Percentiles rank a stretch among this genome's conserved stretches.
phyloP scores from a whole-genome alignment of 2,888 invertebrate species.

The Chelonus formosanus region DNA sequence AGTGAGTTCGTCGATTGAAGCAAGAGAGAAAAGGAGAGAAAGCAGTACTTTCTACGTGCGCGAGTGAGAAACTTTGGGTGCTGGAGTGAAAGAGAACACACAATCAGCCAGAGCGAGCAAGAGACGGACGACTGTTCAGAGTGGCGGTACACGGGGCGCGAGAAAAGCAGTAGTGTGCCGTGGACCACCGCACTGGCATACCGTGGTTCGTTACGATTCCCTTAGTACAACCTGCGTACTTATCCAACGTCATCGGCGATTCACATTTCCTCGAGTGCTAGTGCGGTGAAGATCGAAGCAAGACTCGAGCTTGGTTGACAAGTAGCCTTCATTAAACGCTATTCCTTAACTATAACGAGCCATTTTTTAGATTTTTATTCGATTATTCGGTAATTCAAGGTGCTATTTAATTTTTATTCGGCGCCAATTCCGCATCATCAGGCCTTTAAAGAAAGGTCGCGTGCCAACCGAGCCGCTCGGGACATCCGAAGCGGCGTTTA shows the following conservation, averaged over 20 bases:
- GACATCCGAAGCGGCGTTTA: constrained; percentile 52
- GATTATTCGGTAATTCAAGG: not conserved
- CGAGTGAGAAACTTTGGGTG: constrained; percentile 42
- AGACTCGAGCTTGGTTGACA: constrained; percentile 21
- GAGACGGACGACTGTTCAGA: constrained; percentile 71
- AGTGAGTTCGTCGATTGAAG: constrained; percentile 38
- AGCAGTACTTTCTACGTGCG: constrained; percentile 33
- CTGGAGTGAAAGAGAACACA: constrained; percentile 54
- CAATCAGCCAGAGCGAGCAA: constrained; percentile 59
- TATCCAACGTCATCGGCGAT: constrained; percentile 44
- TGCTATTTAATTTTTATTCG: constrained; percentile 5
- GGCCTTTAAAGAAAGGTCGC: constrained; percentile 52
- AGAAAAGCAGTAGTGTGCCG: constrained; percentile 75
- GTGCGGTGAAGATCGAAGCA: constrained; percentile 54
- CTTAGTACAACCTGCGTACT: constrained; percentile 51
- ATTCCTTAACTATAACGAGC: not conserved
- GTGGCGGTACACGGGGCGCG: constrained; percentile 68
- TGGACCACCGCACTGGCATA: constrained; percentile 70
- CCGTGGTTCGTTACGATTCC: constrained; percentile 64
- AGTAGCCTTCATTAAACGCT: constrained; percentile 6
- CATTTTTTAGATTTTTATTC: not conserved
- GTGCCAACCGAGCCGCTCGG: constrained; percentile 58
- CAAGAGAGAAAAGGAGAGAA: constrained; percentile 40
- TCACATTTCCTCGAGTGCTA: constrained; percentile 59
- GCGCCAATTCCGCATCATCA: constrained; percentile 2